Conservation (phyloP, 1,140 invertebrate genomes). For the Neoseiulus cucumeris region DNA sequence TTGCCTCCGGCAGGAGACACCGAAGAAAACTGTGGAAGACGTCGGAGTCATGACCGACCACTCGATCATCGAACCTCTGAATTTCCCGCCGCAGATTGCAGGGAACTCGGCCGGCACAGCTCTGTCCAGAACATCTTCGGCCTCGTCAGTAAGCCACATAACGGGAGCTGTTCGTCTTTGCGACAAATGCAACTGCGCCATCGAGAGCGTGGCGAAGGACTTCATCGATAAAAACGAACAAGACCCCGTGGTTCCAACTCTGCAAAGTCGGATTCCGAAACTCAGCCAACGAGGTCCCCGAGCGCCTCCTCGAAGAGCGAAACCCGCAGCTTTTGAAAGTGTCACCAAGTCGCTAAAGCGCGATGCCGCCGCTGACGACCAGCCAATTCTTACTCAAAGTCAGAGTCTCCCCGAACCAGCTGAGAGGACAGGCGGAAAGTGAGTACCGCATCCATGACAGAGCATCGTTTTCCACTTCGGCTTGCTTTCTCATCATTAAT, state of each 20-base stretch:
- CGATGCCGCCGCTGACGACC: not conserved
- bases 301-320: not conserved
- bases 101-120: not conserved
- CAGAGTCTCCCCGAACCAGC: not conserved
- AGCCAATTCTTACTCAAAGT: not conserved
- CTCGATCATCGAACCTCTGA: conserved; percentile 6
- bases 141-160: conserved; percentile 15
- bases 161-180: conserved; percentile 34
- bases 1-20: conserved; percentile 18
- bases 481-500: no score
- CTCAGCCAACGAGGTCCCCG: not conserved
- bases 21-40: conserved; percentile 12
- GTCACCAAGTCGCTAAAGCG: not conserved
- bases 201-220: conserved; percentile 33
- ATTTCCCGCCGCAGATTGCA: not conserved
- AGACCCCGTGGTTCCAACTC: not conserved
- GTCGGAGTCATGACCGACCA: conserved; percentile 14
- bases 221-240: conserved; percentile 24
- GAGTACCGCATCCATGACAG: not conserved
- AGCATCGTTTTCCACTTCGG: no score
- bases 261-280: not conserved
- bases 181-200: conserved; percentile 42
- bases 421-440: not conserved
- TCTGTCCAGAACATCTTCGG: not conserved
- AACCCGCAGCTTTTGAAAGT: not conserved